Evolutionary conservation across 2,797 vertebrate species (phyloP).

Genomic region (Eleutherodactylus coqui): DNA sequence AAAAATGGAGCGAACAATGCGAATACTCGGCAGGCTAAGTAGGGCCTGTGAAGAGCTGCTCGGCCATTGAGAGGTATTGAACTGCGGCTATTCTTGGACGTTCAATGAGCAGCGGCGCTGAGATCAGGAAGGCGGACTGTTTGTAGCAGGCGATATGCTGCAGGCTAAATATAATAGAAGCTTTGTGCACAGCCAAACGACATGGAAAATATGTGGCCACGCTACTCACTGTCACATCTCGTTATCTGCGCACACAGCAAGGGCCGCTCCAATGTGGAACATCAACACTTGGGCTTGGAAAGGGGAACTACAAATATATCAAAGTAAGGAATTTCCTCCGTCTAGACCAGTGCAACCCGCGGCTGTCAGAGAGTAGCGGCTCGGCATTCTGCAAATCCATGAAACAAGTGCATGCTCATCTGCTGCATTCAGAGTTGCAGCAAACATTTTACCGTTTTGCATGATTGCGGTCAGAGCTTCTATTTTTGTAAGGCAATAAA

Average conservation of each 20-base stretch:
- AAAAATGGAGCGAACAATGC: slow-evolving; percentile 72
- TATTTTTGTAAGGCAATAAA: no score
- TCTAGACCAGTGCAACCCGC: neutral
- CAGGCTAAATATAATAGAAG: slow-evolving; percentile 69
- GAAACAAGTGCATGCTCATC: no score
- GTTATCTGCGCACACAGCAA: slow-evolving; percentile 25
- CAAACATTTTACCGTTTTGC: no score
- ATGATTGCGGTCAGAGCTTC: no score
- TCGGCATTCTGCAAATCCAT: no score
- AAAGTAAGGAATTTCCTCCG: neutral
- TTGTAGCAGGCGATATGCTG: slow-evolving; percentile 45
- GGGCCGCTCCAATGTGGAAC: slow-evolving; percentile 2
- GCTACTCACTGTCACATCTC: neutral
- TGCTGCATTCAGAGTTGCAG: no score
- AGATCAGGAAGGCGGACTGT: slow-evolving; percentile 68
- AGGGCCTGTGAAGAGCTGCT: slow-evolving; percentile 88
- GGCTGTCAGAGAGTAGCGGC: neutral
- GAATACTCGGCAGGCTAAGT: slow-evolving; percentile 79
- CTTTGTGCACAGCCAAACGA: slow-evolving; percentile 54
- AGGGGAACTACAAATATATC: neutral
- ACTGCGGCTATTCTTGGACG: slow-evolving; percentile 83
- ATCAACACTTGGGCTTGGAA: no score
- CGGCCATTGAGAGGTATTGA: slow-evolving; percentile 88
- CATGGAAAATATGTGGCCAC: slow-evolving; percentile 55
- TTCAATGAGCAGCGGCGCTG: slow-evolving; percentile 75